Evolutionary conservation across 2,888 invertebrate genomes (phyloP).

Genomic region (Plebejus anna): DNA sequence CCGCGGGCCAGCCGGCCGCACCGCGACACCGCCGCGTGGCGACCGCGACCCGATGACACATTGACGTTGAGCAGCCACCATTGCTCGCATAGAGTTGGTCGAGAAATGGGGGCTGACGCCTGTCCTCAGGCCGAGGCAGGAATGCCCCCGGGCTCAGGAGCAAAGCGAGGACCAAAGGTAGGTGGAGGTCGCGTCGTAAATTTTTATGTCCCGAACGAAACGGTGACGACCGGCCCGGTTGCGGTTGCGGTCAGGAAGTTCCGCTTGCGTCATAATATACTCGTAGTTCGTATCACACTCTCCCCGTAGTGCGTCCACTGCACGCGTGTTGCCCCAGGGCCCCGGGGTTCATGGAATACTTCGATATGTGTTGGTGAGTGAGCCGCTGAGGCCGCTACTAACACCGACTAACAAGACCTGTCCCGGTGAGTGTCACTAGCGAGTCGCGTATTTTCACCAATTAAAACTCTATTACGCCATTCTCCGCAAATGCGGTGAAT

Average conservation of each 20-base stretch:
- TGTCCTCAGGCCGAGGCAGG: slow-evolving; percentile 97
- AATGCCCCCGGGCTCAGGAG: slow-evolving; percentile 90
- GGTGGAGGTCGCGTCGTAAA: slow-evolving; percentile 50
- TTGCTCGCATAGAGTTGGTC: slow-evolving; percentile 98
- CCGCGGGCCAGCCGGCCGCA: slow-evolving; percentile 66
- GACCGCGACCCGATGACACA: slow-evolving; percentile 72
- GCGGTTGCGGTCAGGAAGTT: slow-evolving; percentile 52
- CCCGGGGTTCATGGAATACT: slow-evolving; percentile 55
- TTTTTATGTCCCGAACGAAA: slow-evolving; percentile 34
- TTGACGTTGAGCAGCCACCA: slow-evolving; percentile 87
- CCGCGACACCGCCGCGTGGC: slow-evolving; percentile 63
- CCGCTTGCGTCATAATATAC: slow-evolving; percentile 43
- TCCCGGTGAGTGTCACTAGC: slow-evolving; percentile 48
- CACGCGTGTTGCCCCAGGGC: slow-evolving; percentile 44
- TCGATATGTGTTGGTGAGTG: slow-evolving; percentile 76
- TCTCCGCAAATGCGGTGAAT: slow-evolving; percentile 25
- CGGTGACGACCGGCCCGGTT: slow-evolving; percentile 42
- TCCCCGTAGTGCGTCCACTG: slow-evolving; percentile 45
- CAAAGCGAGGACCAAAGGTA: slow-evolving; percentile 87
- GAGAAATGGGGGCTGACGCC: slow-evolving; percentile 99
- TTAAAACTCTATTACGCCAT: slow-evolving; percentile 23
- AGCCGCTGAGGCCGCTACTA: slow-evolving; percentile 48
- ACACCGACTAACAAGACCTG: slow-evolving; percentile 49
- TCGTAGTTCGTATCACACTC: slow-evolving; percentile 41
- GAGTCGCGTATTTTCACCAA: slow-evolving; percentile 37